Conservation (phyloP, 1,140 invertebrate genomes). For the Meloidogyne floridensis region DNA sequence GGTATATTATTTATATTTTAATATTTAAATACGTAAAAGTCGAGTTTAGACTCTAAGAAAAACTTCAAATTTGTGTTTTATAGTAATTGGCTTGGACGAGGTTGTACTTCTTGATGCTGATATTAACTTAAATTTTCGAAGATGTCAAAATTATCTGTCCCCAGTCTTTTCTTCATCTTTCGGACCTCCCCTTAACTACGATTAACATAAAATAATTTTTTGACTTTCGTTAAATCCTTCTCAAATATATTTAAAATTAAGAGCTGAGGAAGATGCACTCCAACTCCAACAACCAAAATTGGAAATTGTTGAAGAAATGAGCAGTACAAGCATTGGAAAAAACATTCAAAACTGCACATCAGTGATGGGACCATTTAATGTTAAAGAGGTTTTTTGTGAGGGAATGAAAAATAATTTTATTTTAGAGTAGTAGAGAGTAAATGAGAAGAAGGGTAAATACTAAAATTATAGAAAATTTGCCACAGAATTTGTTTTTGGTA, state of each 20-base stretch:
- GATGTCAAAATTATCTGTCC: no score
- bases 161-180: no score
- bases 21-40: no score
- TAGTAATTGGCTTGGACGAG: no score
- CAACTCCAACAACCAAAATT: background rate
- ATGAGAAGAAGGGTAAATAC: conserved; percentile 10
- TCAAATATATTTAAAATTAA: background rate
- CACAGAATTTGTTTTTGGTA: conserved; percentile 14
- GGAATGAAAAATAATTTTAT: conserved; percentile 11
- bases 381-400: conserved; percentile 24
- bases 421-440: conserved; percentile 1
- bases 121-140: no score
- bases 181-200: no score
- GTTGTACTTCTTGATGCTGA: no score
- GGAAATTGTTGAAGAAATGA: background rate
- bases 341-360: background rate
- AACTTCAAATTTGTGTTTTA: no score
- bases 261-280: background rate
- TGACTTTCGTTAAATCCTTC: no score
- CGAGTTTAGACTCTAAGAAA: no score
- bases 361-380: background rate
- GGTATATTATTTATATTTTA: background rate
- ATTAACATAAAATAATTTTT: no score
- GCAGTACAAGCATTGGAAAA: background rate
- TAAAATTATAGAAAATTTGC: background rate